Evolutionary conservation across 1,140 invertebrate genomes (phyloP), one percentile per base, ranked within the genome.

Genomic region (Bombus vancouverensis): DNA sequence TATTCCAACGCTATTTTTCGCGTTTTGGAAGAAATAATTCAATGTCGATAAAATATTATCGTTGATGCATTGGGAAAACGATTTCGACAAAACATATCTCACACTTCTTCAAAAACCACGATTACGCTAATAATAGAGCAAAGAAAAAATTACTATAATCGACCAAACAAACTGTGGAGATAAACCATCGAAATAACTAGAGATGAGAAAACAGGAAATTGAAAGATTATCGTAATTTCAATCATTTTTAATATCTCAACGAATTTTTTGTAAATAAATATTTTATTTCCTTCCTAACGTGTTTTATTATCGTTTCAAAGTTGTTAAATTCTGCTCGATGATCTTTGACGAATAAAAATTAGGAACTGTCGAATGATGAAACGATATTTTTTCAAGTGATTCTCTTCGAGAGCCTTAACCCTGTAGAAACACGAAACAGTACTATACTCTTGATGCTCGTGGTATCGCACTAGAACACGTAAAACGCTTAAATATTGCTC

Each of bases 401-500:
- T n/a, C 44, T 53, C 18, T 81, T 18, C 22, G 18, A 22, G 83
- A 79, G 68, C 80, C 78, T 82, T 59, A 71, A 88, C 37, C 71
- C 77, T 59, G 57, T 37, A 25, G 53, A 10, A n/a, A 62, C 39
- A 32, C 18, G 39, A 73, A 81, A 86, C 42, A 70, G 28, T 65
- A 62, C 74, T 65, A 47, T 28, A 10, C 32, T 8, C 28, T 34
- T 71, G 47, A 53, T 77, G 68, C 18, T 44, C 65, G 71, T 65
- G 76, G 53, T 76, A 66, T 81, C 62, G 72, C 32, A 42, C 72
- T 42, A 34, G 66, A 65, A 72, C 39, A 53, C 28, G 53, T 66
- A 66, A 72, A 75, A 75, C 79, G 22, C n/a, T 81, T 84, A 71
- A 62, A 32, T 81, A 88, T 89, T 87, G 88, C 89, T 85, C 42